These are phyloP conservation scores for Adelphocoris suturalis DNA, from an alignment of 2,888 invertebrate species.

Conservation along the genomic window DNA sequence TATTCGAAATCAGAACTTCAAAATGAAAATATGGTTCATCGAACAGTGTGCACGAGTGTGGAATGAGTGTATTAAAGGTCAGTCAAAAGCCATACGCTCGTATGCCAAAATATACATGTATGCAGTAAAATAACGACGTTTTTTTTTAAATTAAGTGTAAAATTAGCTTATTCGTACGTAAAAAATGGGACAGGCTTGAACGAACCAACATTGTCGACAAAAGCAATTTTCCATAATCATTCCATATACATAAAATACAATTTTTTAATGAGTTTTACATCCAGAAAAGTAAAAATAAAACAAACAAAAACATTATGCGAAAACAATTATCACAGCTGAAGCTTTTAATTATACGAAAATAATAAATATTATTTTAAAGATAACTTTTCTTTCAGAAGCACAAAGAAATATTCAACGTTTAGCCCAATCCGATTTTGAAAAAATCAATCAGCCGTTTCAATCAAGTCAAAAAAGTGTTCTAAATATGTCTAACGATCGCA, in stretches of 20 bases:
- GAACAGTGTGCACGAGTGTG: constrained; percentile 2
- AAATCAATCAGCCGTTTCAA: not conserved
- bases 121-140: not conserved
- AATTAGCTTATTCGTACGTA: not conserved
- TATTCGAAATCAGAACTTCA: not conserved
- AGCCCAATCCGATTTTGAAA: not conserved
- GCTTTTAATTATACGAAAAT: not conserved
- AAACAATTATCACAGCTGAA: constrained; percentile 10
- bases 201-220: constrained; percentile 2
- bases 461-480: not conserved
- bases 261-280: not conserved
- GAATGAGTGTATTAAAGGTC: constrained; percentile 12
- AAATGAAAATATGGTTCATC: not conserved
- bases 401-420: not conserved
- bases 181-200: not conserved
- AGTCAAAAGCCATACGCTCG: constrained; percentile 25
- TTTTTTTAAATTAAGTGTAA: not conserved
- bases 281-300: not conserved
- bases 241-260: not conserved
- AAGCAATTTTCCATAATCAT: constrained; percentile 22
- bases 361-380: not conserved
- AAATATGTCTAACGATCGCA: constrained; percentile 2
- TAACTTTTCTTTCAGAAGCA: not conserved
- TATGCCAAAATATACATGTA: constrained; percentile 26
- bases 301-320: not conserved